A percentile compares a stretch with the other conserved stretches of the same genome.
Evolutionary conservation across 2,113 vertebrate species (phyloP).

Genomic region (Addax nasomaculatus): DNA sequence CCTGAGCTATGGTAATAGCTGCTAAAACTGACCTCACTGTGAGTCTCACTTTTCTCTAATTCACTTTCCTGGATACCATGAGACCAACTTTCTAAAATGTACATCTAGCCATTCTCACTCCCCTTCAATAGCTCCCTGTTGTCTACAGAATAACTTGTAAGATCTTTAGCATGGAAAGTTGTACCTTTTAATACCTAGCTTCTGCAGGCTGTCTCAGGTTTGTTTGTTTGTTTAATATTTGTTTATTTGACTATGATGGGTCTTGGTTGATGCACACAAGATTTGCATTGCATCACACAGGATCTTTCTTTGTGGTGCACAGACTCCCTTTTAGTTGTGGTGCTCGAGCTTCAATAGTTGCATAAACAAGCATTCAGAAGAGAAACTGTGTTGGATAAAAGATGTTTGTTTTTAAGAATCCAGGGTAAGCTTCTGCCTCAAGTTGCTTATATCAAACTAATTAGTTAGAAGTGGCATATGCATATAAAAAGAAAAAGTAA

Average conservation of each 20-base stretch:
- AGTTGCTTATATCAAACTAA: slow-evolving; percentile 43
- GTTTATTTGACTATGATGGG: background rate
- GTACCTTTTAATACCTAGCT: background rate
- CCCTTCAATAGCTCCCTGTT: background rate
- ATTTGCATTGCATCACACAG: background rate
- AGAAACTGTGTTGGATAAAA: slow-evolving; percentile 14
- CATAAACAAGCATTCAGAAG: background rate
- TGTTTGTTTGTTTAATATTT: background rate
- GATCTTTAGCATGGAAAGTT: background rate
- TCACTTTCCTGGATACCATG: background rate
- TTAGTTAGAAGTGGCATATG: slow-evolving; percentile 34
- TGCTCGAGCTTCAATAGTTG: background rate
- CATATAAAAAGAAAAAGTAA: slow-evolving; percentile 43
- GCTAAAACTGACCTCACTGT: background rate
- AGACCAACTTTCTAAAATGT: background rate
- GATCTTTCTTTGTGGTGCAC: background rate
- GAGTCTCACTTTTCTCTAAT: slow-evolving; percentile 4
- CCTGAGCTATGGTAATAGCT: background rate
- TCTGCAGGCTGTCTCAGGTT: background rate
- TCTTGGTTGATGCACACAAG: background rate
- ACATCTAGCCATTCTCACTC: background rate
- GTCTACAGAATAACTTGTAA: background rate
- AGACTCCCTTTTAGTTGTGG: background rate
- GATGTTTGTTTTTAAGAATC: slow-evolving; percentile 33
- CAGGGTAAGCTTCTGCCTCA: background rate